Evolutionary conservation across 2,113 vertebrate genomes (phyloP), one percentile per base, ranked within the genome.

Genomic region (Anhinga anhinga): DNA sequence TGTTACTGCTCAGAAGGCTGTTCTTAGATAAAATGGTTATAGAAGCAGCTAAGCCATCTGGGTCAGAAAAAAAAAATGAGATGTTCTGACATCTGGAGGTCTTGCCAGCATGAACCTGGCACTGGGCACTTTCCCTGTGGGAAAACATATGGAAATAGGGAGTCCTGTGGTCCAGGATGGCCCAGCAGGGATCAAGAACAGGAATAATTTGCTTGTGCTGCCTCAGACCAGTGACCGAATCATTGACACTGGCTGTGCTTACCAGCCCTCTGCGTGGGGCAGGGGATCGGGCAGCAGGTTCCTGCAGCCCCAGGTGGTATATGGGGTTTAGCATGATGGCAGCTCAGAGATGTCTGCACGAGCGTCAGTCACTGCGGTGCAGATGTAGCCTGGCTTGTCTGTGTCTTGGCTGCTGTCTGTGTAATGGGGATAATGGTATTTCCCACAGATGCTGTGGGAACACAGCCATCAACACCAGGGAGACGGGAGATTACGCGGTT

Each of bases 341-440:
- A 1, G 55, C 69, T 66, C 4, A 2, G 72, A 71, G 38, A 4
- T 38, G 36, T 52, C 65, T 2, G 2, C 56, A 20, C 0, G 0
- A 84, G 16, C 0, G 3, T 55, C 73, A 52, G 65, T 44, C 12
- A 0, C 38, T 42, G 40, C 3, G 2, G 38, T 7, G 44, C n/a
- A 85, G 70, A 45, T 0, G 0, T 9, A 56, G 50, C 21, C 56
- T 4, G 2, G 9, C 25, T 71, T 32, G 27, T 52, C 49, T 82
- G 44, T 71, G 27, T 50, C 80, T 63, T 69, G 58, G 73, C 52
- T 86, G 55, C 80, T 49, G 32, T 26, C 83, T 72, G 42, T 65
- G 27, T 62, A 32, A 45, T 17, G 40, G 42, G 45, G 53, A 84
- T 80, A 87, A 82, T 69, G 52, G 78, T 44, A 69, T 89, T 96